A percentile compares a stretch with the other conserved stretches of the same genome.
These are phyloP conservation scores for Eremophila alpestris DNA, from an alignment of 2,797 vertebrate genomes.

Conservation along the genomic window DNA sequence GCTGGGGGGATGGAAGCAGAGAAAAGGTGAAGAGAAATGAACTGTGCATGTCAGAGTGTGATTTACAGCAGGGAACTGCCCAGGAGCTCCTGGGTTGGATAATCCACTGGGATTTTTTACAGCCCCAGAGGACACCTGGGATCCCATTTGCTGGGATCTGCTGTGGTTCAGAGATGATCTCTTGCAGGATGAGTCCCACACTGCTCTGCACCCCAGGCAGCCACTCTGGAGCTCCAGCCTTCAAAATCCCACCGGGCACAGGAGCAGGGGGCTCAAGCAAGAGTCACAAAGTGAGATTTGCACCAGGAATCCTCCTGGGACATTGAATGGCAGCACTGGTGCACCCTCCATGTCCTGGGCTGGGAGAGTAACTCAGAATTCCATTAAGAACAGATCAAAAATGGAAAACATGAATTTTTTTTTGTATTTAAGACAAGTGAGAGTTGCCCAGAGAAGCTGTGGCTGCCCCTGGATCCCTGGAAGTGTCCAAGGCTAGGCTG, in stretches of 20 bases:
- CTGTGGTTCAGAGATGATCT: neutral
- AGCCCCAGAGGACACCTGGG: neutral
- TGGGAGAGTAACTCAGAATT: neutral
- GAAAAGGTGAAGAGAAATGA: neutral
- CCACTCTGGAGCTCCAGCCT: neutral
- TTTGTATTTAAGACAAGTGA: neutral
- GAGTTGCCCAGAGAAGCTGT: neutral
- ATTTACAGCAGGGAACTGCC: neutral
- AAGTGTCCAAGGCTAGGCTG: neutral
- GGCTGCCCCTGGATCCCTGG: neutral
- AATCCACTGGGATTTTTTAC: neutral
- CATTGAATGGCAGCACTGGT: neutral
- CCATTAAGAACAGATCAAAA: neutral
- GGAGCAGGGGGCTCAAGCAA: neutral
- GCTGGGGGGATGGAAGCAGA: neutral
- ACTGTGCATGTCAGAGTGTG: neutral
- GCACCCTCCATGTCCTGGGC: rapidly evolving
- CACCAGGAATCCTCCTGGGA: neutral
- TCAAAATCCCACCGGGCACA: neutral
- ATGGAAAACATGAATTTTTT: neutral
- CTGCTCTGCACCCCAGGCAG: neutral
- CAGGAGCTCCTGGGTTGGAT: neutral
- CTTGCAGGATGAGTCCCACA: neutral
- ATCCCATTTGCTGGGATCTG: neutral
- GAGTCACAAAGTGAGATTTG: neutral